Conservation (phyloP, 1,140 invertebrate genomes). For the Euwallacea fornicatus region DNA sequence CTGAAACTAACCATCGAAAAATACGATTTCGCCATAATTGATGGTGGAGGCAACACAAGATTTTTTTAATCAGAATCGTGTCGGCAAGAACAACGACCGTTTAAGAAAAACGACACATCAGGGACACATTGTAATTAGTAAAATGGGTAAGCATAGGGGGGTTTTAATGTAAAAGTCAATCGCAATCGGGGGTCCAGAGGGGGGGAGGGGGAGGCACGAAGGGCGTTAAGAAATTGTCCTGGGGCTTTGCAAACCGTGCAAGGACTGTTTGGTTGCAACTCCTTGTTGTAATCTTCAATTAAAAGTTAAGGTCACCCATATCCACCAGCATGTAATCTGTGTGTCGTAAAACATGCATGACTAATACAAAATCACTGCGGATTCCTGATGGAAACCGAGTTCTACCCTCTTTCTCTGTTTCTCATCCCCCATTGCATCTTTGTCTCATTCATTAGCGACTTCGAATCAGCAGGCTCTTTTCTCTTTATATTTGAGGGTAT, state of each 20-base stretch:
- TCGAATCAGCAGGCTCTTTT: constrained; percentile 40
- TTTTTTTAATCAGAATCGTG: constrained; percentile 31
- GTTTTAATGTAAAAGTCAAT: constrained; percentile 37
- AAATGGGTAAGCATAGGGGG: constrained; percentile 24
- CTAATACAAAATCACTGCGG: no score
- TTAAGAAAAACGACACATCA: constrained; percentile 38
- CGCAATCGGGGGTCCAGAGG: constrained; percentile 6
- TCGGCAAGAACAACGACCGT: constrained; percentile 6
- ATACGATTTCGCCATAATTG: no score
- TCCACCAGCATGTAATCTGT: not conserved
- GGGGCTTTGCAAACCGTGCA: constrained; percentile 6
- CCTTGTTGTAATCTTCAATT: no score
- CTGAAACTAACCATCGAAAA: not conserved
- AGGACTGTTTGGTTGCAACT: no score
- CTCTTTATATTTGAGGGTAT: constrained; percentile 45
- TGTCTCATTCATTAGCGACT: constrained; percentile 39
- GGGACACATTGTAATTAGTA: constrained; percentile 38
- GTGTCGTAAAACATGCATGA: not conserved
- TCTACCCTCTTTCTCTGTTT: not conserved
- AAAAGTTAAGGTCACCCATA: no score
- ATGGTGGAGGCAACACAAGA: not conserved
- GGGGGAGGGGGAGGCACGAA: not conserved
- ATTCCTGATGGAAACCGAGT: not conserved
- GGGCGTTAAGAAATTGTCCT: constrained; percentile 24
- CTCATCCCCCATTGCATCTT: constrained; percentile 22